Evolutionary conservation across 2,113 vertebrate species (phyloP), one percentile per base, ranked within the genome.

Genomic region (Spea multiplicata): DNA sequence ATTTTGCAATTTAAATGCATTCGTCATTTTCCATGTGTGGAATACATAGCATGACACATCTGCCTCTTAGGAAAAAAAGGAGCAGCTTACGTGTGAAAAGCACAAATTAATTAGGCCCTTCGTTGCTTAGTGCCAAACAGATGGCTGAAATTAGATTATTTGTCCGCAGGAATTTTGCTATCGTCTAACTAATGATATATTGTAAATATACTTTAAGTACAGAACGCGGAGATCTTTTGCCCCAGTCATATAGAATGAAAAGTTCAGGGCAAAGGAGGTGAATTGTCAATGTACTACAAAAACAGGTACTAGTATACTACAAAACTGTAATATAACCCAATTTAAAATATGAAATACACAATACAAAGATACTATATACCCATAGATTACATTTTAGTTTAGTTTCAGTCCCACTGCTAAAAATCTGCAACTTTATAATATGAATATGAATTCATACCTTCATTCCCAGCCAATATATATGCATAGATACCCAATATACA

Each of bases 81-180:
- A 80, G 71, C 52, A 74, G 71, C 71, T 74, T 68, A 74, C 71
- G 57, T 80, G 73, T 80, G 71, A 80, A 80, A 74, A 80, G 64
- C 78, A 80, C 71, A 74, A 80, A 80, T 80, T 80, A 80, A 80
- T 74, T 74, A 80, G 71, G 78, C 78, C 78, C 78, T 80, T 68
- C 52, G 65, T 71, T 80, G 71, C 71, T 74, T 68, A 74, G 65
- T 45, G 65, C 71, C 78, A 80, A 74, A 74, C 78, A 80, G 71
- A 80, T 80, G 78, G 71, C 71, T 80, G 71, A 80, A 74, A 80
- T 80, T 80, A 80, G 78, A 74, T 73, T 72, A 79, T 79, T 80
- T 80, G 78, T 80, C 78, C 65, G 44, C 52, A 74, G 71, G 78
- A 80, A 74, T 80, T 73, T 68, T 80, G 64, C 65, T 57, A 61